phyloP scores from a whole-genome alignment of 2,888 invertebrate genomes.

The Leucophenga maculata region DNA sequence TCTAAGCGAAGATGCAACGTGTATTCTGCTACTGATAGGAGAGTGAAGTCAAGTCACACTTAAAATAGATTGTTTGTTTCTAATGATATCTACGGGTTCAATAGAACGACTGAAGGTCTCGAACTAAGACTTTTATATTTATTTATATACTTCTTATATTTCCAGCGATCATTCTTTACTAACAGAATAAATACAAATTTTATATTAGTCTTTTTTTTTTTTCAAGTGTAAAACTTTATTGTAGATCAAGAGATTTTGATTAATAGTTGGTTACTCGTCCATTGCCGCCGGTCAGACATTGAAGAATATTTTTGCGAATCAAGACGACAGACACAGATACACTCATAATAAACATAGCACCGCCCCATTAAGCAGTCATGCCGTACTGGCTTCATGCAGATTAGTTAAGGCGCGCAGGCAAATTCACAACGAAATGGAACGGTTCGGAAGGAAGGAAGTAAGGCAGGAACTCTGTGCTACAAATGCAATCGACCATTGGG shows the following conservation, averaged over 20 bases:
- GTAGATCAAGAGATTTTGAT: constrained; percentile 64
- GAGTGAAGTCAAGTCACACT: too few relatives aligned
- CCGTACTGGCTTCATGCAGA: neutral
- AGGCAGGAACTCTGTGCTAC: neutral
- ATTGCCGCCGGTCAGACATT: constrained; percentile 59
- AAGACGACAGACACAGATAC: constrained; percentile 52
- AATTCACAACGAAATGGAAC: neutral
- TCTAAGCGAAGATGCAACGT: too few relatives aligned
- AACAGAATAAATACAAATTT: too few relatives aligned
- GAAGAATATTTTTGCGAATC: constrained; percentile 65
- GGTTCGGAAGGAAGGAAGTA: too few relatives aligned
- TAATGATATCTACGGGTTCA: too few relatives aligned
- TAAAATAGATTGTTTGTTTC: too few relatives aligned
- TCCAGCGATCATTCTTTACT: too few relatives aligned
- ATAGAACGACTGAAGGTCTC: too few relatives aligned
- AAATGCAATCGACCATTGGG: neutral
- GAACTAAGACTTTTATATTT: too few relatives aligned
- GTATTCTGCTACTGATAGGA: too few relatives aligned
- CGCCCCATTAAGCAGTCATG: neutral
- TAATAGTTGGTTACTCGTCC: constrained; percentile 56
- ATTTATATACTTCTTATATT: too few relatives aligned
- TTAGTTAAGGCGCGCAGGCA: neutral
- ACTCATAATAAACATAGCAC: neutral
- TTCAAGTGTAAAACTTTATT: constrained; percentile 51
- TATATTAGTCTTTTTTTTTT: too few relatives aligned